Evolutionary conservation across 2,113 vertebrate species (phyloP).

Genomic region (Procavia capensis): DNA sequence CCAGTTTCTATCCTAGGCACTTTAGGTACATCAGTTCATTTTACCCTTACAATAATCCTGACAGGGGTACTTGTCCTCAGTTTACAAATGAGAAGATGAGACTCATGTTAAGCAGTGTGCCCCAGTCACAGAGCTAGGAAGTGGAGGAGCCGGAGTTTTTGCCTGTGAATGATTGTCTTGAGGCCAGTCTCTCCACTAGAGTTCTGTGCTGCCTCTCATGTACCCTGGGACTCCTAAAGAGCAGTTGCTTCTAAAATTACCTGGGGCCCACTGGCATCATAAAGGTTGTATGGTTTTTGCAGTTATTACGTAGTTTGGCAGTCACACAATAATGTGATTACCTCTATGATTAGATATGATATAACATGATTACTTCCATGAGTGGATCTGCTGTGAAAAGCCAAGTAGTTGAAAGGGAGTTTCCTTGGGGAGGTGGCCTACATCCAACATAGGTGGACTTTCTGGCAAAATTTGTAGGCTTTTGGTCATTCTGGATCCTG

Average conservation of each 20-base stretch:
- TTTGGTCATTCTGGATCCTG: too few species aligned
- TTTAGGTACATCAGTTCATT: background rate
- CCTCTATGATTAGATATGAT: too few species aligned
- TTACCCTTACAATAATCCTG: background rate
- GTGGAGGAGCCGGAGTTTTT: background rate
- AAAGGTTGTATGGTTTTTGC: too few species aligned
- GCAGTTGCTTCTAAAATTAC: background rate
- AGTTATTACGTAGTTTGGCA: too few species aligned
- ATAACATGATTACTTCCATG: too few species aligned
- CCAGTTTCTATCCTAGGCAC: background rate
- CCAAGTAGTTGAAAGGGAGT: too few species aligned
- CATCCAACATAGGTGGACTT: too few species aligned
- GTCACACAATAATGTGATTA: too few species aligned
- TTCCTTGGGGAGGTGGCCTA: too few species aligned
- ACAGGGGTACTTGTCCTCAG: background rate
- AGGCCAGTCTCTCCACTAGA: background rate
- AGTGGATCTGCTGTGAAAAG: too few species aligned
- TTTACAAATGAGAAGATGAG: conserved; percentile 44
- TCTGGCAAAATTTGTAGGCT: too few species aligned
- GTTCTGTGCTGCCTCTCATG: background rate
- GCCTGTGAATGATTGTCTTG: background rate
- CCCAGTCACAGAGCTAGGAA: background rate
- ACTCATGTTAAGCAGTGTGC: background rate
- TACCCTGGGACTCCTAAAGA: background rate
- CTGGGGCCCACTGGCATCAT: too few species aligned